These are phyloP conservation scores for Tetranychus cinnabarinus DNA, from an alignment of 1,140 invertebrate genomes.

Conservation along the genomic window DNA sequence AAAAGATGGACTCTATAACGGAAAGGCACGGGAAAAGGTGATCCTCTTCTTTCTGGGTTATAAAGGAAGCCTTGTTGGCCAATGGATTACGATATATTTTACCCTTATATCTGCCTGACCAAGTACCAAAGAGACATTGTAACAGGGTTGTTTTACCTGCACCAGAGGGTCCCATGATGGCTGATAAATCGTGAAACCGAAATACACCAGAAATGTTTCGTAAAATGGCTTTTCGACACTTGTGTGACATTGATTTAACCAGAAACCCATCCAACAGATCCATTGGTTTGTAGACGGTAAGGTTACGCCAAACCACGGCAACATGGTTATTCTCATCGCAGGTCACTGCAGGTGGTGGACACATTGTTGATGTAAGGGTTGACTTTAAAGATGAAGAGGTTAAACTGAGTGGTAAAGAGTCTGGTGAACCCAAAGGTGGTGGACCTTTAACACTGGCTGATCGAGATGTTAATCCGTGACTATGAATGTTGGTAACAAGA, in stretches of 20 bases:
- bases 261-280: conserved; percentile 13
- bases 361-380: too few species aligned
- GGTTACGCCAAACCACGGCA: background rate
- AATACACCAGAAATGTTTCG: conserved; percentile 30
- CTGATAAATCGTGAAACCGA: conserved; percentile 5
- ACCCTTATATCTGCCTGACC: background rate
- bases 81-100: background rate
- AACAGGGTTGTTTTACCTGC: conserved; percentile 25
- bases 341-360: background rate
- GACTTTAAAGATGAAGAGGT: too few species aligned
- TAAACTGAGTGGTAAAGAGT: too few species aligned
- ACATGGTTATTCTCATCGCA: background rate
- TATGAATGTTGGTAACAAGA: too few species aligned
- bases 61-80: conserved; percentile 1
- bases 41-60: conserved; percentile 38
- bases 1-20: conserved; percentile 26
- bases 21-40: conserved; percentile 62
- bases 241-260: background rate
- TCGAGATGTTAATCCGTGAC: too few species aligned
- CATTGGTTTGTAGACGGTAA: conserved; percentile 21
- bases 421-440: too few species aligned
- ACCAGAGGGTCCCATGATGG: conserved; percentile 8
- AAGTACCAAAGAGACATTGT: conserved; percentile 11
- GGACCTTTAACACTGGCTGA: too few species aligned
- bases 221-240: conserved; percentile 17